These are phyloP conservation scores for Forficula auricularia DNA, from an alignment of 1,140 invertebrate species.

Conservation along the genomic window DNA sequence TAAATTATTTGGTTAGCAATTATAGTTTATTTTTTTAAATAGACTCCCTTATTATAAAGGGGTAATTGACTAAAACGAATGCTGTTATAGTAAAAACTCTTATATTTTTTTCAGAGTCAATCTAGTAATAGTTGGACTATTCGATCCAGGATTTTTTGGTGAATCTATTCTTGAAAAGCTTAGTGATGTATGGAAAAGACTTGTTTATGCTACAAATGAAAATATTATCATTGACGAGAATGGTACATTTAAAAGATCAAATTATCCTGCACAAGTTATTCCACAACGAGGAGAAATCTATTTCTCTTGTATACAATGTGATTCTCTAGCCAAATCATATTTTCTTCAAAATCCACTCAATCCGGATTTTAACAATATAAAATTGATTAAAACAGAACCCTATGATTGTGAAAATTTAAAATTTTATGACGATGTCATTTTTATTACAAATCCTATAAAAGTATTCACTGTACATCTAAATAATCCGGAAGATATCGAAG, in stretches of 20 bases:
- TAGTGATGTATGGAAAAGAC: constrained; percentile 42
- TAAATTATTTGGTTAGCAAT: no score
- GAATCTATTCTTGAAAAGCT: constrained; percentile 49
- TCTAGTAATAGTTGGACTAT: constrained; percentile 54
- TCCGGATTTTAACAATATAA: constrained; percentile 11
- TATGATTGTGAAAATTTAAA: constrained; percentile 28
- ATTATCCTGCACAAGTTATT: constrained; percentile 17
- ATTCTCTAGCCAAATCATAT: constrained; percentile 23
- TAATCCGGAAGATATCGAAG: constrained; percentile 16
- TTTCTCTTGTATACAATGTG: constrained; percentile 24
- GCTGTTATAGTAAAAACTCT: background rate
- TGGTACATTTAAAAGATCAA: background rate
- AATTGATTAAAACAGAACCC: constrained; percentile 19
- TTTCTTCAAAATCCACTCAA: constrained; percentile 15
- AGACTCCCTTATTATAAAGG: background rate
- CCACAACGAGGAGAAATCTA: constrained; percentile 24
- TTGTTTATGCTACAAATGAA: constrained; percentile 24
- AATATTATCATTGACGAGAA: constrained; percentile 8
- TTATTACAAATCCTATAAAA: constrained; percentile 17
- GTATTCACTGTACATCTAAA: constrained; percentile 24
- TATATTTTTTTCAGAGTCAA: constrained; percentile 30
- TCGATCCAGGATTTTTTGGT: constrained; percentile 61
- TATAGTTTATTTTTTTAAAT: background rate
- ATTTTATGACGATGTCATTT: constrained; percentile 19
- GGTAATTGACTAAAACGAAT: no score